phyloP scores from a whole-genome alignment of 2,888 invertebrate genomes.

The Brachyptera putata region DNA sequence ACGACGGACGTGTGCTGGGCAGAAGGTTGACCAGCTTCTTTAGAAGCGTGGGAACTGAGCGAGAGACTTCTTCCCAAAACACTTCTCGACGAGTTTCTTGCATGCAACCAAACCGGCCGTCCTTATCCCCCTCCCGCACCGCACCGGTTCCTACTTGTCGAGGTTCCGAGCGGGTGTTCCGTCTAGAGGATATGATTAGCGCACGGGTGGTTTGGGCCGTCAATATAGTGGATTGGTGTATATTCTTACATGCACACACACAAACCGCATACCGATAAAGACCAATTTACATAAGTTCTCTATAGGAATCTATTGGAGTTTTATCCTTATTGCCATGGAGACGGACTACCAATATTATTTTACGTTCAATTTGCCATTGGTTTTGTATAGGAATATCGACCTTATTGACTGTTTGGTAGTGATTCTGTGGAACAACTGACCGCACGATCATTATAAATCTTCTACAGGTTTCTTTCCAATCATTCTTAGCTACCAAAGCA shows the following conservation, averaged over 20 bases:
- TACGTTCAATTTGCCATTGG: neutral
- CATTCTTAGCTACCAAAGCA: neutral
- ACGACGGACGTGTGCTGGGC: conserved; percentile 33
- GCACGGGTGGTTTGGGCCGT: neutral
- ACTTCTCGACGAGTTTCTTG: no score
- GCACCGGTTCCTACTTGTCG: neutral
- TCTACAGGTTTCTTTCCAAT: neutral
- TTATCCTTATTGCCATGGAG: neutral
- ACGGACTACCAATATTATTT: neutral
- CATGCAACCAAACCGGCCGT: conserved; percentile 27
- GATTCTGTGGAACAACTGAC: neutral
- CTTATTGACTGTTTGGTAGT: neutral
- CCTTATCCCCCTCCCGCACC: neutral
- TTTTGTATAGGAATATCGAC: neutral
- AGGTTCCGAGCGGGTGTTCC: neutral
- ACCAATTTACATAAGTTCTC: neutral
- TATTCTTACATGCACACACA: neutral
- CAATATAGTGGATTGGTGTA: no score
- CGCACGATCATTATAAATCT: neutral
- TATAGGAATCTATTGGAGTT: neutral
- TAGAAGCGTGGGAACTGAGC: conserved; percentile 33
- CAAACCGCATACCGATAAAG: neutral
- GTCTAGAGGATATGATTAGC: no score
- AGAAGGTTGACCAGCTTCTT: conserved; percentile 27
- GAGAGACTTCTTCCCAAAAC: conserved; percentile 35